These are phyloP conservation scores for Anoplopoma fimbria DNA, from an alignment of 2,113 vertebrate genomes.

Conservation along the genomic window DNA sequence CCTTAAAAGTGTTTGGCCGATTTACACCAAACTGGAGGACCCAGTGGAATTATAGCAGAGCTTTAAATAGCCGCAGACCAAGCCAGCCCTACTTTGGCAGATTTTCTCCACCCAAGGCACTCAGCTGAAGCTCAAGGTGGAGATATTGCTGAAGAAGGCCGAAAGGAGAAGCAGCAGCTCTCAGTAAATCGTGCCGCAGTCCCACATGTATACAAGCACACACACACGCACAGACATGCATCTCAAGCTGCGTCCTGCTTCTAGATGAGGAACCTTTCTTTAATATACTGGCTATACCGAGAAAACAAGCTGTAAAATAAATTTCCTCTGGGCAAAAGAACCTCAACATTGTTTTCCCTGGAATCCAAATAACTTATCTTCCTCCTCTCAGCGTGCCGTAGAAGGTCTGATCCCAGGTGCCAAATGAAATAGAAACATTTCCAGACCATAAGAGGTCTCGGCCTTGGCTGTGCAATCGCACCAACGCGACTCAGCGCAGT, in stretches of 20 bases:
- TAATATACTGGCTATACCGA: not conserved
- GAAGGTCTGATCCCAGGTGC: constrained; percentile 21
- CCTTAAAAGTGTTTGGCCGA: constrained; percentile 69
- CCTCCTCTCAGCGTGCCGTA: constrained; percentile 10
- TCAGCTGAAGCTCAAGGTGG: constrained; percentile 45
- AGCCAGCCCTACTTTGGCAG: constrained; percentile 72
- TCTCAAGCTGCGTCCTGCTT: not conserved
- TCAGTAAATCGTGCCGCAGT: constrained; percentile 28
- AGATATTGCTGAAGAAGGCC: constrained; percentile 22
- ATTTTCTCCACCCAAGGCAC: constrained; percentile 26
- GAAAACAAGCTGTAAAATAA: not conserved
- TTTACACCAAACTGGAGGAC: constrained; percentile 56
- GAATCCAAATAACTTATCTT: constrained; percentile 15
- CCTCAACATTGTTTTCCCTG: not conserved
- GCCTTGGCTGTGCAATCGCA: not conserved
- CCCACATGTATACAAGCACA: constrained; percentile 20
- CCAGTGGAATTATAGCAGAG: constrained; percentile 58
- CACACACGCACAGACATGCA: not conserved
- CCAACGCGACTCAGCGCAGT: constrained; percentile 34
- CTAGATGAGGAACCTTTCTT: not conserved
- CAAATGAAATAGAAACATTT: constrained; percentile 60
- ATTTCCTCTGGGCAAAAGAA: not conserved
- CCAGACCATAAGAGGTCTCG: constrained; percentile 66
- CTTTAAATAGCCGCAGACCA: constrained; percentile 75
- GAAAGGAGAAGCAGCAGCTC: constrained; percentile 28